Conservation (phyloP, 2,888 invertebrate genomes). For the Spilarctia lutea region DNA sequence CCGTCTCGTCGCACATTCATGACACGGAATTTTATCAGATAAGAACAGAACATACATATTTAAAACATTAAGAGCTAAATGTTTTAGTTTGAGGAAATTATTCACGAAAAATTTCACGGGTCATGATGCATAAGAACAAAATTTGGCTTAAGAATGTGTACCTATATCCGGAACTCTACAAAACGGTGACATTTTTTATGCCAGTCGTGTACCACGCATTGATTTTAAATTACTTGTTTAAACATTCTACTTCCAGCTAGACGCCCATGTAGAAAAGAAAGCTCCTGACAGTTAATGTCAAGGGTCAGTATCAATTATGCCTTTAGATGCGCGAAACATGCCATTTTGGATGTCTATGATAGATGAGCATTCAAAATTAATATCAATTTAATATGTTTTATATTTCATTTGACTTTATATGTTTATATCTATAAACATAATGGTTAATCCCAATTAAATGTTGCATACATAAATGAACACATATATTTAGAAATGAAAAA, state of each 20-base stretch:
- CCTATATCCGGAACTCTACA: not conserved
- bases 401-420: not conserved
- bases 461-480: not conserved
- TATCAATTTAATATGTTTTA: not conserved
- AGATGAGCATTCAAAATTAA: not conserved
- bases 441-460: not conserved
- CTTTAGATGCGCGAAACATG: slow-evolving; percentile 10
- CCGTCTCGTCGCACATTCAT: too few species aligned
- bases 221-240: slow-evolving; percentile 18
- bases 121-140: not conserved
- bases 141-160: not conserved
- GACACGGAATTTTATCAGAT: not conserved
- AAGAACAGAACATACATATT: not conserved
- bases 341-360: not conserved
- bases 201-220: not conserved
- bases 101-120: not conserved
- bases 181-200: slow-evolving; percentile 1
- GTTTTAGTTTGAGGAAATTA: not conserved
- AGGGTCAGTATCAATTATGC: slow-evolving; percentile 6
- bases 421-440: not conserved
- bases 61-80: not conserved
- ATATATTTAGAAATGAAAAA: not conserved
- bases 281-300: slow-evolving; percentile 8
- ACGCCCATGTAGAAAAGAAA: slow-evolving; percentile 6
- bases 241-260: not conserved